These are phyloP conservation scores for Harpagoxenus sublaevis DNA, from an alignment of 2,888 invertebrate genomes.

Conservation along the genomic window DNA sequence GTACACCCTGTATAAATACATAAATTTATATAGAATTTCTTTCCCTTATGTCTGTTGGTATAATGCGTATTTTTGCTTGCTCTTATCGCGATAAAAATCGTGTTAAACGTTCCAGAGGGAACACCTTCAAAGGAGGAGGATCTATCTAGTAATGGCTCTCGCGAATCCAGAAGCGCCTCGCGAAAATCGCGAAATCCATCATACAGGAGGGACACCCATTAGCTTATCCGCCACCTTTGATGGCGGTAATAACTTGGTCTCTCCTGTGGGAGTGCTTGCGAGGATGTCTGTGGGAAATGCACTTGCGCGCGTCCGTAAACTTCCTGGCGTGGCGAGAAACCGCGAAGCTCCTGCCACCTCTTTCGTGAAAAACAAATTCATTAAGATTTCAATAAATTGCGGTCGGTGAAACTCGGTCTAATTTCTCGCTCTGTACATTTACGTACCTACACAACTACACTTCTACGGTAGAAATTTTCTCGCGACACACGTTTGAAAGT, in stretches of 20 bases:
- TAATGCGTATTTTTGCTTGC: not conserved
- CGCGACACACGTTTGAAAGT: not conserved
- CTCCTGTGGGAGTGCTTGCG: slow-evolving; percentile 30
- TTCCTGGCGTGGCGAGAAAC: slow-evolving; percentile 25
- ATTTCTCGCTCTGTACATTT: not conserved
- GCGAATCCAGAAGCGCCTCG: not conserved
- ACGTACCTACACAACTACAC: not conserved
- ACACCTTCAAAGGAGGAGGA: not conserved
- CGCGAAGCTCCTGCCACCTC: slow-evolving; percentile 18
- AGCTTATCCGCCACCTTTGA: slow-evolving; percentile 54
- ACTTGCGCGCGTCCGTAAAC: slow-evolving; percentile 36
- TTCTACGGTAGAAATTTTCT: not conserved
- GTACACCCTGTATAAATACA: not conserved
- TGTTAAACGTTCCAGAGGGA: slow-evolving; percentile 12
- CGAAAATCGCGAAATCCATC: slow-evolving; percentile 13
- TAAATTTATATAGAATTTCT: not conserved
- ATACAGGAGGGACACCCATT: not conserved
- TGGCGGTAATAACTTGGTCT: slow-evolving; percentile 52
- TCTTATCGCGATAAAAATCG: slow-evolving; percentile 12
- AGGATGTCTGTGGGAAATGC: slow-evolving; percentile 26
- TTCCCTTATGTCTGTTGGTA: no score
- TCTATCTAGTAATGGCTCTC: not conserved
- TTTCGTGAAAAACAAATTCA: slow-evolving; percentile 27
- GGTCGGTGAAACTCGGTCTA: slow-evolving; percentile 29
- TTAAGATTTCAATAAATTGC: slow-evolving; percentile 45